Percentiles rank a stretch among this genome's conserved stretches.
Conservation (phyloP, 2,113 vertebrate species). For the Centropristis striata region DNA sequence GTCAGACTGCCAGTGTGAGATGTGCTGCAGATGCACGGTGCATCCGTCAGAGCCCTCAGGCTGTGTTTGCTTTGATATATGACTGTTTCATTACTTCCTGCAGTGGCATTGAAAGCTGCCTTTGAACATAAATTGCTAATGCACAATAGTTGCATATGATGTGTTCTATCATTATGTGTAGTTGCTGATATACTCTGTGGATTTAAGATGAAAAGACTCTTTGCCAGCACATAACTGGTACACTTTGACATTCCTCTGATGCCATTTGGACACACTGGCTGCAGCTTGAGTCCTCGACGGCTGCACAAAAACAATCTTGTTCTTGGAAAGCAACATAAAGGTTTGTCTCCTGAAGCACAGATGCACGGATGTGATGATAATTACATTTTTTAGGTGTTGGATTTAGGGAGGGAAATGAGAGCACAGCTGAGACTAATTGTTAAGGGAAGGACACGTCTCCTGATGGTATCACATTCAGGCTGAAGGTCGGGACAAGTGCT, state of each 20-base stretch:
- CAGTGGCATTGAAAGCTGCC: neutral
- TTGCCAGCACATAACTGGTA: constrained; percentile 1
- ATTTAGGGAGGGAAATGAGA: constrained; percentile 10
- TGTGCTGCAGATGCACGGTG: constrained; percentile 13
- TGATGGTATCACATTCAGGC: constrained; percentile 52
- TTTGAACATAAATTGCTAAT: constrained; percentile 41
- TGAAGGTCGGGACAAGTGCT: constrained; percentile 49
- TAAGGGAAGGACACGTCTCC: constrained; percentile 56
- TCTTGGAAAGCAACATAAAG: neutral
- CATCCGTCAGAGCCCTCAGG: neutral
- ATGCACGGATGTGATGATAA: neutral
- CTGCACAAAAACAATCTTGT: neutral
- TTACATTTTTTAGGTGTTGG: constrained; percentile 10
- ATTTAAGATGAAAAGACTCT: constrained; percentile 11
- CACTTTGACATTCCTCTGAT: constrained; percentile 25
- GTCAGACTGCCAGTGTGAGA: neutral
- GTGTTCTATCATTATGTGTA: constrained; percentile 12
- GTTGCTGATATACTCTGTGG: neutral
- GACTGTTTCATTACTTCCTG: constrained; percentile 2
- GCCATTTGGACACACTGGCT: neutral
- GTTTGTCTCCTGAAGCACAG: constrained; percentile 6
- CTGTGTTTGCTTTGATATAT: constrained; percentile 18
- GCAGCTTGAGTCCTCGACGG: constrained; percentile 1
- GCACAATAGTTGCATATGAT: constrained; percentile 14
- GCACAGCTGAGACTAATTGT: constrained; percentile 55